Percentiles rank a stretch among this genome's conserved stretches.
Evolutionary conservation across 2,888 invertebrate species (phyloP).

Genomic region (Cremastinae sp.): DNA sequence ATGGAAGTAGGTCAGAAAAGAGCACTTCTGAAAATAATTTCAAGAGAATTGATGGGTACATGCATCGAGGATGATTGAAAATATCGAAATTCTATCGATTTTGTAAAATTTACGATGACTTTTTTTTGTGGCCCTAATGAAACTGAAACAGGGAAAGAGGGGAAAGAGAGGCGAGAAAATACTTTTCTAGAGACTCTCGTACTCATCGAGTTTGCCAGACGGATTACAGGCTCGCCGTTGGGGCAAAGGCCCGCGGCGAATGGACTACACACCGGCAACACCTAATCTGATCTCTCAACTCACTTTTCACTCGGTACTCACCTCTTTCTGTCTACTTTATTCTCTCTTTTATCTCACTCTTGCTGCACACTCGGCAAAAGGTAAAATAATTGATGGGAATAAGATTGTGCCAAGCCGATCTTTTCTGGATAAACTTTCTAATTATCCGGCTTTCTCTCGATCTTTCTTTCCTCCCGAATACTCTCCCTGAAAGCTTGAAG

Average conservation of each 20-base stretch:
- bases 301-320: conserved; percentile 44
- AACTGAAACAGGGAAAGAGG: too few relatives aligned
- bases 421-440: conserved; percentile 71
- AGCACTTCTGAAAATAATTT: too few relatives aligned
- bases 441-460: conserved; percentile 66
- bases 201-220: conserved; percentile 47
- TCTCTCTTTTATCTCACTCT: conserved; percentile 43
- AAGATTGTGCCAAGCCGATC: conserved; percentile 66
- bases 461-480: conserved; percentile 34
- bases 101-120: too few relatives aligned
- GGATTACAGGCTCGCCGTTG: conserved; percentile 37
- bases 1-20: too few relatives aligned
- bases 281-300: conserved; percentile 54
- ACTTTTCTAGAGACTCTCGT: conserved; percentile 29
- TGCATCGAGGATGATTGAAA: too few relatives aligned
- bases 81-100: too few relatives aligned
- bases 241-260: conserved; percentile 29
- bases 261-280: conserved; percentile 33
- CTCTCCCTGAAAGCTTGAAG: conserved; percentile 5
- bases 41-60: too few relatives aligned
- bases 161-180: background rate
- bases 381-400: conserved; percentile 71
- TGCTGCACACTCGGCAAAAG: conserved; percentile 30
- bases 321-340: conserved; percentile 39
- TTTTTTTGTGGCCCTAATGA: too few relatives aligned